Evolutionary conservation across 2,888 invertebrate genomes (phyloP), one percentile per base, ranked within the genome.

Genomic region (Drosophila anomalata): DNA sequence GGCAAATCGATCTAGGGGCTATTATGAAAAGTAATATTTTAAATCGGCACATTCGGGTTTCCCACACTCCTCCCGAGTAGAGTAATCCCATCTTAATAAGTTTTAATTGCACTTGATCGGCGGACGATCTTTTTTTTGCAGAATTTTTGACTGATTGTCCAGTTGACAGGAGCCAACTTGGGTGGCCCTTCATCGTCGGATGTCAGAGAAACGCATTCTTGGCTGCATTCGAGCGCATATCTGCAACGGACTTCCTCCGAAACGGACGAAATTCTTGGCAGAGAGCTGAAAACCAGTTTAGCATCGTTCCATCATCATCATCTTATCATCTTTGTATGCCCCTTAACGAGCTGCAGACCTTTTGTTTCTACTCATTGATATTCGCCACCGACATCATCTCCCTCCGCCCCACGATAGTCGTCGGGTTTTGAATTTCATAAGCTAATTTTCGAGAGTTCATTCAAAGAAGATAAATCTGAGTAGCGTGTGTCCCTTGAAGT

Each of bases 371-470:
- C 22, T 62, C 65, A 63, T 63, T 62, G 61, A 63, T 63, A 63
- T 50, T 48, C 61, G 36, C 36, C 36, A 36, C 36, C 36, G 36
- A 33, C 33, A 33, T 33, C 33, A 33, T 11, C 33, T 33, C 12
- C 36, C n/a, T 36, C n/a, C 12, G 36, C 36, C 36, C 36, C 36
- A 36, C 12, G 6, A 36, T 6, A 22, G 47, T 11, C n/a, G 17
- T 11, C 17, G 17, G 61, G 61, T 62, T 62, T 62, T 63, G 31
- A 63, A 31, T 62, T 62, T 63, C 61, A 62, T 62, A 62, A 62
- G 61, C 61, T 62, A 62, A 63, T 62, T 62, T 63, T 62, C 65
- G 42, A 63, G 61, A 50, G 41, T 63, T 41, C 61, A 63, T 62
- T 62, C 31, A 62, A 62, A 63, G 24, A 42, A 48, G 65, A 63